Evolutionary conservation across 2,888 invertebrate species (phyloP), one percentile per base, ranked within the genome.

Genomic region (Hedychridium roseum): DNA sequence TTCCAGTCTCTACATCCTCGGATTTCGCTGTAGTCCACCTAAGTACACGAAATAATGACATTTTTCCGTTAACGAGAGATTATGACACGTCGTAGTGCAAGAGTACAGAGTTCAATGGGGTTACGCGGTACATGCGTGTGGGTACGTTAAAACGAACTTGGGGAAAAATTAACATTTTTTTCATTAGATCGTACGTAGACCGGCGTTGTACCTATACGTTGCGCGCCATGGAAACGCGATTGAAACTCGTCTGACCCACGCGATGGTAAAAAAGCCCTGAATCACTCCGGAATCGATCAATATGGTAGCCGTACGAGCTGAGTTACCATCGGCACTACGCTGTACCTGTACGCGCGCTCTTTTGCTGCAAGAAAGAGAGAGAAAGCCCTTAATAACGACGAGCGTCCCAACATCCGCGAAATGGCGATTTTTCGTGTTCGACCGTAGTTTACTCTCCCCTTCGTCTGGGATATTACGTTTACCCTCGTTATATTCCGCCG

Each of bases 361-460:
- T 42, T 14, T 41, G 28, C 42, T n/a, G n/a, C n/a, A n/a, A 34
- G 47, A 49, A 50, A 48, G 51, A 50, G 47, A 51, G 47, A 40
- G 42, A 43, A 52, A 50, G 49, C 51, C 57, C 54, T 63, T 67
- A 65, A 68, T 66, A 68, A 64, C 57, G n/a, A n/a, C n/a, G 57
- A 51, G 55, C 55, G 55, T 52, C 54, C 46, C 56, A 57, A 58
- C 62, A 64, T 63, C 64, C 66, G 55, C 64, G 66, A 64, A 70
- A 70, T 66, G 67, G 67, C 67, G 60, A 66, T 70, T 70, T 70
- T 68, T 66, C 69, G 69, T 70, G 69, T 59, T 63, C 64, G 44
- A 56, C 57, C 60, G 67, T 70, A 68, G 60, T 68, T 70, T 68
- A 63, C 49, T 26, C 64, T 58, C 63, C 66, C 60, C n/a, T n/a